Evolutionary conservation across 1,140 invertebrate genomes (phyloP), one percentile per base, ranked within the genome.

Genomic region (Orius insidiosus): DNA sequence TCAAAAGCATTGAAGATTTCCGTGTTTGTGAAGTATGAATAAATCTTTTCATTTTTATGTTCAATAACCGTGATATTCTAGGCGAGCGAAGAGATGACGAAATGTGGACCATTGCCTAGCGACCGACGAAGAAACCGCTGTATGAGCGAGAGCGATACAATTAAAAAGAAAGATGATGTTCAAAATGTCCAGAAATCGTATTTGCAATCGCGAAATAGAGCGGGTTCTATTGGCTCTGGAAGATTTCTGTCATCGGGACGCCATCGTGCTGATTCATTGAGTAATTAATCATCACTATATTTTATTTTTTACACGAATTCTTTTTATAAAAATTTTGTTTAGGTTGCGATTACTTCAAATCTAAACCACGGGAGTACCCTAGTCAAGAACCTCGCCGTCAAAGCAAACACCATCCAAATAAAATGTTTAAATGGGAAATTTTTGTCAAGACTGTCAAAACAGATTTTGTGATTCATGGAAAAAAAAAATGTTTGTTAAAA

Each of bases 1-100:
- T 90, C 63, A 90, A 94, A 60, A 88, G 73, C 48, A 81, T 96
- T 47, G 89, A 97, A 67, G 93, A 98, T 64, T 98, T 97, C 61
- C 67, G 81, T 53, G 80, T 84, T 2, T 72, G 79, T 5, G 79
- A 83, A 68, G 69, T 71, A 60, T 56, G 54, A 53, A 11, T n/a
- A n/a, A n/a, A 15, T 19, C 9, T 30, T 9, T 44, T 43, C 3
- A n/a, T n/a, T n/a, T n/a, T n/a, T n/a, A n/a, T n/a, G n/a, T n/a
- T n/a, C n/a, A n/a, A n/a, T 13, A 30, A 33, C n/a, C n/a, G n/a
- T 18, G 5, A 4, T 15, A 5, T 15, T 2, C 15, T 30, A 51
- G 49, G 16, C 14, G 1, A 50, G 36, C 42, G 45, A 46, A 9
- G 49, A 46, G 13, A 33, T 11, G 6, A 35, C 32, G 11, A 19